Evolutionary conservation across 1,140 invertebrate genomes (phyloP).

Genomic region (Magallana gigas): DNA sequence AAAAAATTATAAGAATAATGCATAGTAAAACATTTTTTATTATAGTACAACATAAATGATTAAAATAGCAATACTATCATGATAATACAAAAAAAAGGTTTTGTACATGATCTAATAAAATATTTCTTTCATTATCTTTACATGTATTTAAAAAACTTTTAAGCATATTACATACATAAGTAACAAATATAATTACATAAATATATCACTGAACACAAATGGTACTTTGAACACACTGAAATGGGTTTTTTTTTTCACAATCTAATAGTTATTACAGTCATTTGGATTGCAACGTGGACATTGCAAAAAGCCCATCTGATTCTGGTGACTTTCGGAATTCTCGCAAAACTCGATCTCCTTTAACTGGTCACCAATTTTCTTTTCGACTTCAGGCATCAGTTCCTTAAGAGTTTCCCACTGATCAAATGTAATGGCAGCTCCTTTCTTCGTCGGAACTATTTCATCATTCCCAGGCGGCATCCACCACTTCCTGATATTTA

Average conservation of each 20-base stretch:
- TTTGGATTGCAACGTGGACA: not conserved
- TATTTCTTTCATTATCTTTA: no score
- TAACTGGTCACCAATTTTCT: conserved; percentile 9
- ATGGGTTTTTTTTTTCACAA: not conserved
- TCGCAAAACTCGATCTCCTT: not conserved
- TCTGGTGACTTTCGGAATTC: not conserved
- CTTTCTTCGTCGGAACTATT: not conserved
- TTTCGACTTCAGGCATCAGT: not conserved
- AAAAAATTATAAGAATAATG: no score
- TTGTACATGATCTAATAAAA: no score
- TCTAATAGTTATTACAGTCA: not conserved
- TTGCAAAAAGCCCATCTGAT: not conserved
- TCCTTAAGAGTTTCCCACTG: not conserved
- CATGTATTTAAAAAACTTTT: not conserved
- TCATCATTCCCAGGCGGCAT: not conserved
- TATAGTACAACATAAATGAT: no score
- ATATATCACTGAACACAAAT: not conserved
- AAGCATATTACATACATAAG: not conserved
- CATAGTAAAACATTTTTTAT: no score
- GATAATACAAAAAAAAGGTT: no score
- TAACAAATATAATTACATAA: not conserved
- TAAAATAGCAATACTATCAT: no score
- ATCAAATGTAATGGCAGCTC: not conserved
- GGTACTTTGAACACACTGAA: not conserved
- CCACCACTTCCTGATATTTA: conserved; percentile 30